Conservation (phyloP, 2,888 invertebrate species). For the Kuschelorhynchus macadamiae region DNA sequence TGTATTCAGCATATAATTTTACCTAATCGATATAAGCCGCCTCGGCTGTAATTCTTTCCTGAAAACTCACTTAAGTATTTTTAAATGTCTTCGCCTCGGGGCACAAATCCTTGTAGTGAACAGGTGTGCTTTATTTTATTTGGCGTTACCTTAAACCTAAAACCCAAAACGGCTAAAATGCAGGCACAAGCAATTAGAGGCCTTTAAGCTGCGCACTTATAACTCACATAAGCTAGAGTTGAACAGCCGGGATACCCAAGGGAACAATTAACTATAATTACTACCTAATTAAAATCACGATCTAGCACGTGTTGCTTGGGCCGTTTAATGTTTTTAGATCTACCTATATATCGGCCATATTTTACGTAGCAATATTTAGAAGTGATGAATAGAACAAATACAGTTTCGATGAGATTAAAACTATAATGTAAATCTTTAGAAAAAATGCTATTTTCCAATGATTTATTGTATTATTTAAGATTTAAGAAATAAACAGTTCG, state of each 20-base stretch:
- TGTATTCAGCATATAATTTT: too few species aligned
- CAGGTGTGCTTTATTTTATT: constrained; percentile 19
- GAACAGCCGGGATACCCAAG: constrained; percentile 18
- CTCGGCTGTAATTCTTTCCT: not conserved
- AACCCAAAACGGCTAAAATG: constrained; percentile 10
- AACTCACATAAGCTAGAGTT: constrained; percentile 15
- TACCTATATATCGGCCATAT: too few species aligned
- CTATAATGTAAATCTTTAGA: too few species aligned
- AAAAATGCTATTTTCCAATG: too few species aligned
- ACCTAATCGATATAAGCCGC: too few species aligned
- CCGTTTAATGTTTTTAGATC: too few species aligned
- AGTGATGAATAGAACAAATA: too few species aligned
- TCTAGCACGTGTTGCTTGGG: constrained; percentile 8
- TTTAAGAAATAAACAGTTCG: too few species aligned
- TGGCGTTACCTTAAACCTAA: not conserved
- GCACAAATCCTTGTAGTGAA: not conserved
- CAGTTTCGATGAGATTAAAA: too few species aligned
- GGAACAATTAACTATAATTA: constrained; percentile 23
- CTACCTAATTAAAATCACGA: constrained; percentile 28
- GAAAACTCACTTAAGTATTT: not conserved
- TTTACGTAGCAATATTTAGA: too few species aligned
- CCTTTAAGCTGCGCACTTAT: constrained; percentile 19
- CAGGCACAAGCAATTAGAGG: constrained; percentile 14
- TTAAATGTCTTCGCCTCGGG: not conserved
- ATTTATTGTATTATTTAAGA: too few species aligned